A percentile compares a stretch with the other conserved stretches of the same genome.
Evolutionary conservation across 2,113 vertebrate species (phyloP).

Genomic region (Macroglossus sobrinus): DNA sequence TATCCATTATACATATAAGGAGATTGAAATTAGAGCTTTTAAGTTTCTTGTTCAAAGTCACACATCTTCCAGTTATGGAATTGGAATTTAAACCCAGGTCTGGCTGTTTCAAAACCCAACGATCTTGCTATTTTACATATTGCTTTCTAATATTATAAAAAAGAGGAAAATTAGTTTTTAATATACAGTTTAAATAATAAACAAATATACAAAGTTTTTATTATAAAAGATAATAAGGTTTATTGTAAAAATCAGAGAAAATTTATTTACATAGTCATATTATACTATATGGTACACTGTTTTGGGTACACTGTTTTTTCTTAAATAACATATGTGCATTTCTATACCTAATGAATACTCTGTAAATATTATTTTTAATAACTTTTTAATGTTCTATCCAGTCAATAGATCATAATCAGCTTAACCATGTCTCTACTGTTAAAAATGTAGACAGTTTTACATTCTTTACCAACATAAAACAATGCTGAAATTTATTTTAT

Average conservation of each 20-base stretch:
- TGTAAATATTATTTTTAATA: conserved; percentile 14
- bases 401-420: not conserved
- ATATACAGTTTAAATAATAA: not conserved
- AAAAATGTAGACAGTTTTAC: not conserved
- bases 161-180: not conserved
- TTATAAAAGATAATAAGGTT: not conserved
- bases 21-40: not conserved
- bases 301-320: not conserved
- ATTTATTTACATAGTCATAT: not conserved
- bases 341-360: not conserved
- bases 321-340: not conserved
- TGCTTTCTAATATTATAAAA: not conserved
- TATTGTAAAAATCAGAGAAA: not conserved
- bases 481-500: not conserved
- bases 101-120: not conserved
- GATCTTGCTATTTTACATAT: not conserved
- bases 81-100: not conserved
- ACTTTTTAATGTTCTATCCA: not conserved
- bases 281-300: not conserved
- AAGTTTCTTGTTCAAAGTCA: not conserved
- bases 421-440: not conserved
- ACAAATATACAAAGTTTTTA: not conserved
- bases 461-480: not conserved
- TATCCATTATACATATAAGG: not conserved
- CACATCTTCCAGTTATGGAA: not conserved